Percentiles rank a stretch among this genome's conserved stretches.
Conservation (phyloP, 2,888 invertebrate genomes). For the Trissonchulus latispiculum region DNA sequence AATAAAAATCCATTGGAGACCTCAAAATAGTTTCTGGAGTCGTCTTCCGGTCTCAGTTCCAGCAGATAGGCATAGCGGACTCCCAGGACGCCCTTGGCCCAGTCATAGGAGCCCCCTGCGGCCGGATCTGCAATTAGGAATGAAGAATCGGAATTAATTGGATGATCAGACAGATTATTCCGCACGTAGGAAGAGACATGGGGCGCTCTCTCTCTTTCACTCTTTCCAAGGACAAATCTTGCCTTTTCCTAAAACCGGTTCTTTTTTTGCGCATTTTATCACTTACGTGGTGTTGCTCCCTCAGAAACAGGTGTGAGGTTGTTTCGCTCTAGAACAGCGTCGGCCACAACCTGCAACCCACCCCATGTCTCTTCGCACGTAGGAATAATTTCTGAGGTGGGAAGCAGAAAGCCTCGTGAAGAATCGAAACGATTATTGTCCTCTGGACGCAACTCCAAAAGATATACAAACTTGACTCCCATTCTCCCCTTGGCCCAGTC, state of each 20-base stretch:
- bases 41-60: constrained; percentile 36
- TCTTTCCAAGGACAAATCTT: too few species aligned
- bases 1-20: constrained; percentile 35
- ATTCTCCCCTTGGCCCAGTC: constrained; percentile 43
- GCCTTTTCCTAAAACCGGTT: too few species aligned
- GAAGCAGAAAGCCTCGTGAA: constrained; percentile 36
- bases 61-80: constrained; percentile 41
- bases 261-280: too few species aligned
- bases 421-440: constrained; percentile 1
- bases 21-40: neutral
- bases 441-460: constrained; percentile 39
- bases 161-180: too few species aligned
- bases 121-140: constrained; percentile 40
- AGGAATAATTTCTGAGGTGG: constrained; percentile 39
- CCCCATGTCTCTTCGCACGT: constrained; percentile 42
- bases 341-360: constrained; percentile 38
- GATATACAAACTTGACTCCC: constrained; percentile 38
- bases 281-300: neutral
- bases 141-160: too few species aligned
- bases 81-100: constrained; percentile 40
- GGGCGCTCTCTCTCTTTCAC: too few species aligned
- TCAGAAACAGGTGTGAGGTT: neutral
- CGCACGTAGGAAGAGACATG: too few species aligned
- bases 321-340: constrained; percentile 30
- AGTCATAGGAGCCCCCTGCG: constrained; percentile 42